Evolutionary conservation across 2,888 invertebrate species (phyloP), one percentile per base, ranked within the genome.

Genomic region (Zootermopsis nevadensis): DNA sequence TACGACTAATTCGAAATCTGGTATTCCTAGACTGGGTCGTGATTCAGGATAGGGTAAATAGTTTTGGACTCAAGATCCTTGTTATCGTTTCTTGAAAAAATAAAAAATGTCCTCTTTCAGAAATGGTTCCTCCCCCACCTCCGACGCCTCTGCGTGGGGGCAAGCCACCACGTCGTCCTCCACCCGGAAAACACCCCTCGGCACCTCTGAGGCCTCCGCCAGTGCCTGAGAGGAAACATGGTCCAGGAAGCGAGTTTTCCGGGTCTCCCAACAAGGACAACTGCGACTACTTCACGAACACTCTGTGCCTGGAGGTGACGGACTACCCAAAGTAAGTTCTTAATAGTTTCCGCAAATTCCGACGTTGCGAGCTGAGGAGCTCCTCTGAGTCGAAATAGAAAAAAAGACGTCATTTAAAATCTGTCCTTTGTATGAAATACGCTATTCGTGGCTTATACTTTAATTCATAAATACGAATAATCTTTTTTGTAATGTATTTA

Each of bases 281-380:
- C 27, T 85, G 85, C 42, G 77, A 81, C 31, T 81, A 77, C 77
- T 94, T 95, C 87, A 93, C 94, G 6, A 93, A 93, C 86, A 93
- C 93, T 3, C 90, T 96, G 86, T 96, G 96, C 88, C 90, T 96
- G 81, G 93, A 94, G 85, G 92, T 93, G 33, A 92, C 92, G 19
- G 94, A 95, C 88, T 96, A 96, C 89, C 96, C 96, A 42, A 93
- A 93, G 95, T 95, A 90, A 93, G 94, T 91, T 83, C 15, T 48
- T 19, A 19, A 19, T 1, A 48, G 48, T 19, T 12, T 12, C 19
- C 19, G 1, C 19, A 19, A 19, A 6, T 42, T 8, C 38, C 15
- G 48, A 48, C 15, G 19, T 10, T 10, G 38, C 38, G 4, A 38
- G 38, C 38, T 48, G 19, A 19, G 48, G 19, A 19, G 15, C 1